Evolutionary conservation across 2,797 vertebrate species (phyloP).

Genomic region (Rhinophrynus dorsalis): DNA sequence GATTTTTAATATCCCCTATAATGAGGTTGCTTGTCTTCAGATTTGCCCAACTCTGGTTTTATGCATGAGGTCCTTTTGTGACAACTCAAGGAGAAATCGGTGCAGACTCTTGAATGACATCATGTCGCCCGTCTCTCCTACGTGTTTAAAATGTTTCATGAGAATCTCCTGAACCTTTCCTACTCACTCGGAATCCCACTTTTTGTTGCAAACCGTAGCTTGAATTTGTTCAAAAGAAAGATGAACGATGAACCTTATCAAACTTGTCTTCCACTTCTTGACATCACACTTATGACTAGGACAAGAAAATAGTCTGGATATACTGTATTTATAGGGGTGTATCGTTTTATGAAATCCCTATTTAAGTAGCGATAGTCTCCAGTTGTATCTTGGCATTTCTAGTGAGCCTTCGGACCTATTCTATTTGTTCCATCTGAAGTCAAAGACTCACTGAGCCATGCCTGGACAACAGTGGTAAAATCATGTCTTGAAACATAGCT

Average conservation of each 20-base stretch:
- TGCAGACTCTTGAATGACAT: too few species aligned
- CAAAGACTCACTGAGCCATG: conserved; percentile 54
- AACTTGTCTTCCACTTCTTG: neutral
- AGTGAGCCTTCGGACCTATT: conserved; percentile 60
- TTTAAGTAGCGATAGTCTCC: conserved; percentile 39
- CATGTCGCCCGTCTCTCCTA: neutral
- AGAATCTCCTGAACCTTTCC: neutral
- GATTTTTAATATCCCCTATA: too few species aligned
- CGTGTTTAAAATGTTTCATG: neutral
- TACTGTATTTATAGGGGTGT: neutral
- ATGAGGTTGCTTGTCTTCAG: too few species aligned
- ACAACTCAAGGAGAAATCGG: too few species aligned
- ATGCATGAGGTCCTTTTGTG: too few species aligned
- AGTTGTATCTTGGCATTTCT: conserved; percentile 43
- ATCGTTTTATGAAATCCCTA: conserved; percentile 16
- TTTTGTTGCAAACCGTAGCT: neutral
- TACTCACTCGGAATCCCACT: neutral
- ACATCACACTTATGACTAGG: neutral
- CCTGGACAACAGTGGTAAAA: conserved; percentile 56
- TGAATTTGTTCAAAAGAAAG: neutral
- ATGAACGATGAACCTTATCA: neutral
- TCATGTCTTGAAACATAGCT: conserved; percentile 49
- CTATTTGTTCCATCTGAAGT: conserved; percentile 58
- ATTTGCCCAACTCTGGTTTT: too few species aligned
- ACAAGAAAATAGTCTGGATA: neutral